Conservation (phyloP, 2,888 invertebrate species). For the Palloptera scutellata region DNA sequence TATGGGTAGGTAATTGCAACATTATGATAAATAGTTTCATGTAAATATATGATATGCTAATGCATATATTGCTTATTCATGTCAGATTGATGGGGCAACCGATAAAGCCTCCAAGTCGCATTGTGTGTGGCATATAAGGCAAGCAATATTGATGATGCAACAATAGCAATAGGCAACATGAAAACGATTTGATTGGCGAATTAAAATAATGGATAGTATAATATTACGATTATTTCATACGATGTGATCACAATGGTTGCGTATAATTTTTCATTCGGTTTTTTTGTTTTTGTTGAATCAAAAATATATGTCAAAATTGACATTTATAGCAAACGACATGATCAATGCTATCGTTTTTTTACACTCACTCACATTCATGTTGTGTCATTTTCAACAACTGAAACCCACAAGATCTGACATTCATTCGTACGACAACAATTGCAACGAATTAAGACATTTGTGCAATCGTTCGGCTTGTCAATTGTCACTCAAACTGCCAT, state of each 20-base stretch:
- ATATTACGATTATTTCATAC: too few relatives aligned
- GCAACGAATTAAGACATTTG: constrained; percentile 26
- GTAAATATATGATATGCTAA: constrained; percentile 16
- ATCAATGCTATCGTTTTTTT: constrained; percentile 5
- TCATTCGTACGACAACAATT: background rate
- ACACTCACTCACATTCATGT: background rate
- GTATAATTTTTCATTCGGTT: too few relatives aligned
- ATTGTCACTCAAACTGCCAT: constrained; percentile 22
- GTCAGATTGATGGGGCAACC: constrained; percentile 5
- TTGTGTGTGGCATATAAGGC: constrained; percentile 16
- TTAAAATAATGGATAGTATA: too few relatives aligned
- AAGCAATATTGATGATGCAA: constrained; percentile 11
- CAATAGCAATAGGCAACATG: background rate
- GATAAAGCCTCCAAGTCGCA: background rate
- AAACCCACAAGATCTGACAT: background rate
- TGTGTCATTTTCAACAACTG: constrained; percentile 11
- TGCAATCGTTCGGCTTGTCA: constrained; percentile 28
- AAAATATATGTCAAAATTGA: background rate
- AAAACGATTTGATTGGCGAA: too few relatives aligned
- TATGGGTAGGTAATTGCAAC: too few relatives aligned
- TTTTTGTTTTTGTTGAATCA: too few relatives aligned
- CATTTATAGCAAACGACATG: constrained; percentile 17
- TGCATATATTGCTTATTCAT: constrained; percentile 18
- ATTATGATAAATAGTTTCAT: background rate
- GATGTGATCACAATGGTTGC: too few relatives aligned